A percentile compares a stretch with the other conserved stretches of the same genome.
Evolutionary conservation across 2,113 vertebrate species (phyloP).

Genomic region (Alaudala cheleensis): DNA sequence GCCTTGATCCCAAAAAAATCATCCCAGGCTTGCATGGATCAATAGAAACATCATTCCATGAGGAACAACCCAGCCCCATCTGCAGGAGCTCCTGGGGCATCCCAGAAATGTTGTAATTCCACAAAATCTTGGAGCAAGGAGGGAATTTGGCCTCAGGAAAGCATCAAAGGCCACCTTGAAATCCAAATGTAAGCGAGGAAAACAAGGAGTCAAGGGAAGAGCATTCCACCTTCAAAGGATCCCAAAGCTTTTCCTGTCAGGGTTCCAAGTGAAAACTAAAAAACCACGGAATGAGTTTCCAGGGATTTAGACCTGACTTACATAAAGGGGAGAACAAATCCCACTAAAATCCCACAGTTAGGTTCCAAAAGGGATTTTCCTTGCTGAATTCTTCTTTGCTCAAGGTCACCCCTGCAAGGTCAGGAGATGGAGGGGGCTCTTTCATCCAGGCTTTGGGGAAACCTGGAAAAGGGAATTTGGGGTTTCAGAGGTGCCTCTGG

Average conservation of each 20-base stretch:
- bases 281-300: neutral
- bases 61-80: neutral
- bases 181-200: neutral
- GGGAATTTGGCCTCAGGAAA: neutral
- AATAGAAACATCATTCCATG: accelerated
- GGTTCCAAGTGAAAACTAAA: neutral
- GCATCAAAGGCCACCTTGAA: neutral
- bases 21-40: neutral
- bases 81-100: neutral
- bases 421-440: neutral
- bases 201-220: neutral
- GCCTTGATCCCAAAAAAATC: neutral
- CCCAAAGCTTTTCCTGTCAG: neutral
- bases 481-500: neutral
- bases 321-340: neutral
- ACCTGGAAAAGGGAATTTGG: neutral
- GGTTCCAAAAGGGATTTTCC: neutral
- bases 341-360: neutral
- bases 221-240: neutral
- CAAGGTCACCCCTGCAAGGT: neutral
- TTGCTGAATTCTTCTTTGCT: neutral
- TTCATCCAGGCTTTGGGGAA: neutral
- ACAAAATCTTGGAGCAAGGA: neutral
- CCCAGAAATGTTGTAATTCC: neutral
- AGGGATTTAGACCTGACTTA: neutral